Evolutionary conservation across 2,113 vertebrate genomes (phyloP), one percentile per base, ranked within the genome.

Genomic region (Balaeniceps rex): DNA sequence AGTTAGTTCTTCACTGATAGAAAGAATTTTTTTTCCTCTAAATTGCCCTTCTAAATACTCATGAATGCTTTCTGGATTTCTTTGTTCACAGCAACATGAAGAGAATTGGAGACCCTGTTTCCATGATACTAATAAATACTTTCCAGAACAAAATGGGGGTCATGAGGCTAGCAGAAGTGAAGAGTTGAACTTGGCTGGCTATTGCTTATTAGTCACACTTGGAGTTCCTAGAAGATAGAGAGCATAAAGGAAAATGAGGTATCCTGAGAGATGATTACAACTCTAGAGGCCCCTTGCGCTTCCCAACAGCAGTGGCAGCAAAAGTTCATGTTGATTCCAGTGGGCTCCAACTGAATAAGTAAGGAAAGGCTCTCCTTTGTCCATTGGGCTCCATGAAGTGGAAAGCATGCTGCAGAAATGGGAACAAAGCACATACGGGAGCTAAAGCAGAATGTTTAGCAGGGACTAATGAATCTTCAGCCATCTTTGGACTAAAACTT

Each of bases 231-330:
- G 86, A 93, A 88, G 51, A 76, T 25, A 83, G 85, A 85, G 72
- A 95, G 79, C 76, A 65, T 71, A 90, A 93, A 81, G 68, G 54
- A 86, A 86, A 92, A 79, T 11, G 33, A 89, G 86, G 80, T 40
- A 89, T 97, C 93, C 89, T 93, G 94, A 87, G 87, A 84, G n/a
- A 82, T 31, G 75, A 80, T 64, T 71, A 70, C 61, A 94, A 78
- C 89, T 83, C 91, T 70, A 88, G 91, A 93, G 94, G 91, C 79
- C 55, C 80, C 68, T 77, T 91, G 86, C 86, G 93, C 91, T 94
- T 97, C 81, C 88, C 94, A 97, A 89, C 88, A 97, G 96, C 96
- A 97, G 94, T 66, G 95, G 88, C 96, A 98, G 96, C 94, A 97
- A 94, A 92, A 95, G 88, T 93, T 95, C 76, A 23, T 33, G 68